Evolutionary conservation across 2,888 invertebrate species (phyloP).

Genomic region (Unio pictorum): DNA sequence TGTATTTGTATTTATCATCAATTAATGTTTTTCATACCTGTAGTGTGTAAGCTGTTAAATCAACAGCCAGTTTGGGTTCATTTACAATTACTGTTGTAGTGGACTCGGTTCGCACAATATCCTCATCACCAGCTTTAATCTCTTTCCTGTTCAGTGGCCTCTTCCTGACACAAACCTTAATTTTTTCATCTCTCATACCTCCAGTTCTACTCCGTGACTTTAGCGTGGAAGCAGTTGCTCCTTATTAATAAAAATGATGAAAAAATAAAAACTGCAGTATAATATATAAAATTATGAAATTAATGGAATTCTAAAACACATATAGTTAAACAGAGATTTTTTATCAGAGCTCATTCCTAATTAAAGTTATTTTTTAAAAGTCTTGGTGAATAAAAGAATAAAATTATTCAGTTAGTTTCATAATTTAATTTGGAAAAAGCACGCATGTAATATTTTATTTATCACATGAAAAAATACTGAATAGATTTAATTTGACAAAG

Average conservation of each 20-base stretch:
- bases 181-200: conserved; percentile 48
- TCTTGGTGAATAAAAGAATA: too few relatives aligned
- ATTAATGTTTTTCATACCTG: conserved; percentile 50
- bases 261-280: background rate
- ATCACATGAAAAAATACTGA: too few relatives aligned
- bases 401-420: too few relatives aligned
- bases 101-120: conserved; percentile 57
- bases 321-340: too few relatives aligned
- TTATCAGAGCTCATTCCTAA: too few relatives aligned
- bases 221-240: conserved; percentile 19
- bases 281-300: background rate
- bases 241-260: conserved; percentile 6
- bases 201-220: conserved; percentile 17
- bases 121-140: conserved; percentile 55
- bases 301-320: background rate
- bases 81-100: conserved; percentile 60
- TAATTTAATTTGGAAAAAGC: too few relatives aligned
- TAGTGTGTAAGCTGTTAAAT: conserved; percentile 66
- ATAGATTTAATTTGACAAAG: too few relatives aligned
- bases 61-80: conserved; percentile 67
- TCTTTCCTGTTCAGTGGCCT: conserved; percentile 63
- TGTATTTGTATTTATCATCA: background rate
- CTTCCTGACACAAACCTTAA: conserved; percentile 68
- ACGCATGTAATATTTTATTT: too few relatives aligned
- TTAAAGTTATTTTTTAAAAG: too few relatives aligned